Conservation (phyloP, 2,797 vertebrate genomes). For the Apogon hyalosoma region DNA sequence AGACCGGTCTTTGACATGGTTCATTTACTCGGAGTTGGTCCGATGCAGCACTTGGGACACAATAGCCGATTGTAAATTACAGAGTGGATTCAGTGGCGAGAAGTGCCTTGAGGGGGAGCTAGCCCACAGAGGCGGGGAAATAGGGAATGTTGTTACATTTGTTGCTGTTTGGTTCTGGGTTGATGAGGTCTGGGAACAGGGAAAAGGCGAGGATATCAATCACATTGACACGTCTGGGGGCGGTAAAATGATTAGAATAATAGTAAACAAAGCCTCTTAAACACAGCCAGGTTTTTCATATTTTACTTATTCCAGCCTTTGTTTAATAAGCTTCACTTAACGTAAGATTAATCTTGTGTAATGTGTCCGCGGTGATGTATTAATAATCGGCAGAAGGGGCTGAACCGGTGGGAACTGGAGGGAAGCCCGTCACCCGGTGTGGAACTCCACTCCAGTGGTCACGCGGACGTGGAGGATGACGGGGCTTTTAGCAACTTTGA, state of each 20-base stretch:
- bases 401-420: conserved; percentile 56
- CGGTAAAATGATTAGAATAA: conserved; percentile 77
- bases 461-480: conserved; percentile 10
- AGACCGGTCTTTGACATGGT: conserved; percentile 70
- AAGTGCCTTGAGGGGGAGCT: conserved; percentile 63
- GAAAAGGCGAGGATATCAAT: conserved; percentile 72
- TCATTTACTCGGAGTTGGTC: conserved; percentile 74
- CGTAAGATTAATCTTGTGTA: conserved; percentile 51
- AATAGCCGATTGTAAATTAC: conserved; percentile 77
- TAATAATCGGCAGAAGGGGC: conserved; percentile 50
- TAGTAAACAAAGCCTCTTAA: conserved; percentile 68
- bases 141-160: conserved; percentile 62
- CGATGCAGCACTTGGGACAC: conserved; percentile 71
- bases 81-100: conserved; percentile 64
- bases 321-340: conserved; percentile 53
- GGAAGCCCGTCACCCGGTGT: conserved; percentile 38
- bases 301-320: conserved; percentile 26
- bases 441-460: conserved; percentile 57
- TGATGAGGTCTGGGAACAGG: conserved; percentile 78
- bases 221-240: conserved; percentile 70
- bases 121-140: conserved; percentile 48
- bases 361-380: conserved; percentile 63
- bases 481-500: conserved; percentile 47
- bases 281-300: conserved; percentile 23
- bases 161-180: conserved; percentile 51